A percentile compares a stretch with the other conserved stretches of the same genome.
Evolutionary conservation across 2,113 vertebrate genomes (phyloP).

Genomic region (Hippotragus niger): DNA sequence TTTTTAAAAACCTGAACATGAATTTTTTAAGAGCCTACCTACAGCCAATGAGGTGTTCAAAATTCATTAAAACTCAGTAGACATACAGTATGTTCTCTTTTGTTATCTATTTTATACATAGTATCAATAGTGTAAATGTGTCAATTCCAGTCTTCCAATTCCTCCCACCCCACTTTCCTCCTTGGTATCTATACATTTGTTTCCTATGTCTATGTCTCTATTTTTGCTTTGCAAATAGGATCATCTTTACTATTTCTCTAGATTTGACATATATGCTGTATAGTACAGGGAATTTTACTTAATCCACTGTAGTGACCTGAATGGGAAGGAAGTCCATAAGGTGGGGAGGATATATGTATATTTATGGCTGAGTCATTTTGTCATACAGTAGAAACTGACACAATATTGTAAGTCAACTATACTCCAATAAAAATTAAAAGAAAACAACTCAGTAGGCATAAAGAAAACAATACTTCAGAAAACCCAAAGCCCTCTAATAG

Average conservation of each 20-base stretch:
- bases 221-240: neutral
- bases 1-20: neutral
- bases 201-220: neutral
- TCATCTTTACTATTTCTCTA: neutral
- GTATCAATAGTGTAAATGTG: neutral
- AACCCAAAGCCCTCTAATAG: neutral
- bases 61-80: constrained; percentile 10
- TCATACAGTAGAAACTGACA: neutral
- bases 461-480: neutral
- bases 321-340: neutral
- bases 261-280: neutral
- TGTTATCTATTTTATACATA: neutral
- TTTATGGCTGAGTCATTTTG: neutral
- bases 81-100: neutral
- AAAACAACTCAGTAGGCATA: neutral
- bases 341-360: neutral
- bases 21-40: neutral
- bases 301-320: neutral
- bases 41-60: neutral
- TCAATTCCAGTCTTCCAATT: neutral
- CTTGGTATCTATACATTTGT: neutral
- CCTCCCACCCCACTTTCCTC: neutral
- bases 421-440: neutral
- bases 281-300: neutral
- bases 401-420: neutral